Percentiles rank a stretch among this genome's conserved stretches.
These are phyloP conservation scores for Mesembrinibis cayennensis DNA, from an alignment of 2,113 vertebrate genomes.

Conservation along the genomic window DNA sequence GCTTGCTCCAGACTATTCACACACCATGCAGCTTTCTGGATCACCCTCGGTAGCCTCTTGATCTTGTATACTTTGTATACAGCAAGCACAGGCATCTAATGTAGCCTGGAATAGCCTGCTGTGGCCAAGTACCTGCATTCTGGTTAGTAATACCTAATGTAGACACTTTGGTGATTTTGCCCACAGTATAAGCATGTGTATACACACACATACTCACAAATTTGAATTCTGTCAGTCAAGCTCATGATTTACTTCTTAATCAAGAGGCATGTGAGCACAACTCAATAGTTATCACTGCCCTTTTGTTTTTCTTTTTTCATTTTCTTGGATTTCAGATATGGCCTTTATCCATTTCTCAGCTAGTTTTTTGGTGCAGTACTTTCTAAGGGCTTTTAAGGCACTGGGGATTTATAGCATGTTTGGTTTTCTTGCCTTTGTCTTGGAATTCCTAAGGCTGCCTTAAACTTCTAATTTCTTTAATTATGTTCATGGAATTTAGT, in stretches of 20 bases:
- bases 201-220: background rate
- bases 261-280: background rate
- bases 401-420: background rate
- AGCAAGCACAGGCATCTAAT: background rate
- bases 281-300: background rate
- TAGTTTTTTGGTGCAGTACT: background rate
- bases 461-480: background rate
- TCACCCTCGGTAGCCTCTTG: accelerated
- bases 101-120: background rate
- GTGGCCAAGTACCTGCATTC: background rate
- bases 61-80: background rate
- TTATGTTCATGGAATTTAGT: background rate
- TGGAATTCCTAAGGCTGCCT: background rate
- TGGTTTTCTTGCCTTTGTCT: background rate
- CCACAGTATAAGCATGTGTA: background rate
- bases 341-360: background rate
- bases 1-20: background rate
- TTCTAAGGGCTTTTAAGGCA: background rate
- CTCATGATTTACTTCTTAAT: background rate
- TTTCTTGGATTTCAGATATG: background rate
- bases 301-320: background rate
- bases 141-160: background rate
- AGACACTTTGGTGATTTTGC: background rate
- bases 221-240: background rate
- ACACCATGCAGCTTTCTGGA: background rate